Conservation (phyloP, 2,113 vertebrate species). For the Callithrix jacchus region DNA sequence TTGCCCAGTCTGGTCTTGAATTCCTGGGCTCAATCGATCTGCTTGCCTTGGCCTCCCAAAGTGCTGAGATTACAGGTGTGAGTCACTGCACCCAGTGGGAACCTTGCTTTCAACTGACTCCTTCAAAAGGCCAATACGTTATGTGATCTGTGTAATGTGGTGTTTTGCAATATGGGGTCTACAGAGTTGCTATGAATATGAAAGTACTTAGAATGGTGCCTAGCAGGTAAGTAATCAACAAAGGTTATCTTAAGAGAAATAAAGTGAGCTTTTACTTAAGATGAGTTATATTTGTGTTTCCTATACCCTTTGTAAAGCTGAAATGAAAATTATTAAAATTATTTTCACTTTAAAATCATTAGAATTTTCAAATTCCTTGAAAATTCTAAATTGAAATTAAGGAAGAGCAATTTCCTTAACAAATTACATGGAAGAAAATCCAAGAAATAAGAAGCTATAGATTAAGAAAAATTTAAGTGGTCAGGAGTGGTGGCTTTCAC, state of each 20-base stretch:
- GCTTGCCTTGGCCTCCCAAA: too few species aligned
- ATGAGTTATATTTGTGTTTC: background rate
- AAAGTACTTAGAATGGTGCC: background rate
- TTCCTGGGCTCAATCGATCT: too few species aligned
- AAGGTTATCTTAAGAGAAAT: background rate
- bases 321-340: constrained; percentile 41
- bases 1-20: too few species aligned
- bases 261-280: background rate
- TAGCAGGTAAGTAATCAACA: background rate
- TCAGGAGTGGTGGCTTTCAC: background rate
- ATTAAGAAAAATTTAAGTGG: background rate
- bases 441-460: background rate
- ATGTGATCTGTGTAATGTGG: background rate
- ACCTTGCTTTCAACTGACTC: background rate
- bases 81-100: too few species aligned
- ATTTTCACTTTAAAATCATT: constrained; percentile 3
- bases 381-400: constrained; percentile 7
- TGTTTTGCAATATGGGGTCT: background rate
- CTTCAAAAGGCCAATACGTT: background rate
- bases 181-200: background rate
- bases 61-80: too few species aligned
- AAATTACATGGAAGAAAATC: constrained; percentile 4
- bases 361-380: constrained; percentile 1
- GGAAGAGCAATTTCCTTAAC: constrained; percentile 12
- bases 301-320: background rate